These are phyloP conservation scores for Carassius gibelio DNA, from an alignment of 2,113 vertebrate species.

Conservation along the genomic window DNA sequence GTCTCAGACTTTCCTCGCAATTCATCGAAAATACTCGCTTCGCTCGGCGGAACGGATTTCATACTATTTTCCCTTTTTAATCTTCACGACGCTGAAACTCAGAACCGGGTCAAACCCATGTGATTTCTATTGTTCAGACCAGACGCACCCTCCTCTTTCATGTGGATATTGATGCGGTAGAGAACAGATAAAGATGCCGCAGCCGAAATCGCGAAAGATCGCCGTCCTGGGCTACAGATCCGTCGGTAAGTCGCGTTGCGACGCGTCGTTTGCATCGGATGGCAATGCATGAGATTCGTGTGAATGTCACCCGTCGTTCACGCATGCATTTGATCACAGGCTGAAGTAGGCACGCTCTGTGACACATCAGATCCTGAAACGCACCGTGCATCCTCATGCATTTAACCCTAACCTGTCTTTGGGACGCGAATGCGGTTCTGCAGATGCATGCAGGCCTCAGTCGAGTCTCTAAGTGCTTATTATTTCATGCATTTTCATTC, in stretches of 20 bases:
- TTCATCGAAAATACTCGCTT: constrained; percentile 40
- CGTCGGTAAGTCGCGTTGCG: constrained; percentile 83
- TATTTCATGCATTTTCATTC: neutral
- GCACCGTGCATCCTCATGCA: too few species aligned
- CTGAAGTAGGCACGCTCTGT: neutral
- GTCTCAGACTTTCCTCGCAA: constrained; percentile 55
- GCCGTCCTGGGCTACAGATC: constrained; percentile 97
- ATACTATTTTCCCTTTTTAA: neutral
- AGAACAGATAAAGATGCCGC: constrained; percentile 82
- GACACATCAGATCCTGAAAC: neutral
- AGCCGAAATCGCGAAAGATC: constrained; percentile 96
- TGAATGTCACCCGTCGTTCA: constrained; percentile 34
- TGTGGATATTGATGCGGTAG: constrained; percentile 62
- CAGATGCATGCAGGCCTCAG: constrained; percentile 13
- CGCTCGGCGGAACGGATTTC: neutral
- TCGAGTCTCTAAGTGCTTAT: neutral
- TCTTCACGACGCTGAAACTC: neutral
- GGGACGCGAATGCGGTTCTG: neutral
- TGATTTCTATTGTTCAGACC: constrained; percentile 25
- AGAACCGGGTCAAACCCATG: constrained; percentile 34
- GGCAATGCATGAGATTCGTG: constrained; percentile 17
- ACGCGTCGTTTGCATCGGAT: neutral
- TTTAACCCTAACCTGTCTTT: neutral
- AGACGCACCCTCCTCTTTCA: constrained; percentile 35
- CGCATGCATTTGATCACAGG: neutral